These are phyloP conservation scores for Trichosurus vulpecula DNA, from an alignment of 2,797 vertebrate genomes.

Conservation along the genomic window DNA sequence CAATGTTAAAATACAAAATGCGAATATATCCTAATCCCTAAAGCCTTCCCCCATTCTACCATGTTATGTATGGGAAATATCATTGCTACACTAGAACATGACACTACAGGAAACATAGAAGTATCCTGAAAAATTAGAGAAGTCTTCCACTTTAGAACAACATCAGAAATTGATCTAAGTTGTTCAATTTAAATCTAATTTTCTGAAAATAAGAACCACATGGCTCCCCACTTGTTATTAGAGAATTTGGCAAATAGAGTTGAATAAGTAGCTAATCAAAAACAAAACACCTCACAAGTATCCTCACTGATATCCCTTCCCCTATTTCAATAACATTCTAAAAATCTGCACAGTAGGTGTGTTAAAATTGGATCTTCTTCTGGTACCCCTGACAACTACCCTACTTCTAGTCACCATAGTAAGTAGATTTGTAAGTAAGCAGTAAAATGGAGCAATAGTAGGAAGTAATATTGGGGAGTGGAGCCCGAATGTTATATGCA, in stretches of 20 bases:
- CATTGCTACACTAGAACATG: background rate
- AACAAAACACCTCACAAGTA: background rate
- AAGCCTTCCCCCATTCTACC: background rate
- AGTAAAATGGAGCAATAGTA: background rate
- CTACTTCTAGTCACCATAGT: background rate
- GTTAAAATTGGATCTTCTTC: background rate
- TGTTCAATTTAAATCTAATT: background rate
- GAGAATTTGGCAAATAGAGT: background rate
- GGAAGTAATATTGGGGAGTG: background rate
- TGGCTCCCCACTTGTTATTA: background rate
- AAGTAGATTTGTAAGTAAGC: background rate
- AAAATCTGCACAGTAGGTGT: background rate
- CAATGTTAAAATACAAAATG: background rate
- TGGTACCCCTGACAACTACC: background rate
- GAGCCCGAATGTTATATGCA: fast-evolving
- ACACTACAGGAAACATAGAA: background rate
- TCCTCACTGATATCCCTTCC: background rate
- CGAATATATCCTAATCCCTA: background rate
- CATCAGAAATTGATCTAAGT: background rate
- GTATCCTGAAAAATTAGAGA: conserved; percentile 5
- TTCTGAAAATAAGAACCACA: background rate
- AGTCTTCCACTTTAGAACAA: background rate
- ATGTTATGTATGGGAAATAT: background rate
- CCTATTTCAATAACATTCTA: background rate
- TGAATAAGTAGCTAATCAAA: background rate